phyloP scores from a whole-genome alignment of 2,113 vertebrate genomes.

The Glaucomys volans region DNA sequence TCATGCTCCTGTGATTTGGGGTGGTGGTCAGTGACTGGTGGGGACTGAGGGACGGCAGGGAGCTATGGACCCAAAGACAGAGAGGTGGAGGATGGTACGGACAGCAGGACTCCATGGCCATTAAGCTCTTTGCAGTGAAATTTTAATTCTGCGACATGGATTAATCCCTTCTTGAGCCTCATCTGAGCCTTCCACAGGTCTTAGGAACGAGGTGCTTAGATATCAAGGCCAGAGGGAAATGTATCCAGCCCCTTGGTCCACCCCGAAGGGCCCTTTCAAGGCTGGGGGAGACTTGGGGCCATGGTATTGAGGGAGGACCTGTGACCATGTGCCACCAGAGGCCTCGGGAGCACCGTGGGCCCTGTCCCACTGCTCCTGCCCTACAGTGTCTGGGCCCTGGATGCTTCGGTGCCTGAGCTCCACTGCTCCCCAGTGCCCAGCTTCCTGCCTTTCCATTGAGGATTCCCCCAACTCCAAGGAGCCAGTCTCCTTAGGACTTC shows the following conservation, averaged over 20 bases:
- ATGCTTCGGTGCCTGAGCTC: neutral
- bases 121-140: neutral
- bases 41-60: neutral
- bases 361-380: too few relatives aligned
- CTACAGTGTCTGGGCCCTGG: neutral
- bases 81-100: rapidly evolving
- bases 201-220: neutral
- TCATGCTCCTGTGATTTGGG: neutral
- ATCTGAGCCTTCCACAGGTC: neutral
- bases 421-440: rapidly evolving
- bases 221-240: neutral
- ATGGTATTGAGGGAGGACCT: rapidly evolving
- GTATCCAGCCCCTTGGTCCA: rapidly evolving
- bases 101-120: neutral
- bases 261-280: neutral
- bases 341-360: rapidly evolving
- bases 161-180: neutral
- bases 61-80: neutral
- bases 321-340: rapidly evolving
- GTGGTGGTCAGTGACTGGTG: neutral
- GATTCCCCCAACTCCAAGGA: neutral
- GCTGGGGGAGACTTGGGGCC: neutral
- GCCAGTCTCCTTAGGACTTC: rapidly evolving
- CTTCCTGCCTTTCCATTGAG: rapidly evolving
- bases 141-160: neutral